These are phyloP conservation scores for Pteria penguin DNA, from an alignment of 2,888 invertebrate species.

Conservation along the genomic window DNA sequence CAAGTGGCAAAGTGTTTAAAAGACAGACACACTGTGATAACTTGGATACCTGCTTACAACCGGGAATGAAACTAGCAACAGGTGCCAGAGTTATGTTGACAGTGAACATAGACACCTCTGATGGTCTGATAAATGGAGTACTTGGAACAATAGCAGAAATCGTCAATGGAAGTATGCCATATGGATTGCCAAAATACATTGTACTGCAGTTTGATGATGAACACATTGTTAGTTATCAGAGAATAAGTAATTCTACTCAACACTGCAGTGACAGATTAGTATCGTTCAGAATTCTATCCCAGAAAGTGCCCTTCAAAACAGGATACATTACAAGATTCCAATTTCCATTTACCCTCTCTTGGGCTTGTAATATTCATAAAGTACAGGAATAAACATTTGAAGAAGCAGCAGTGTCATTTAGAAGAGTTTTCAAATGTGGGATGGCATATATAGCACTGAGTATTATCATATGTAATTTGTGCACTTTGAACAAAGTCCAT, in stretches of 20 bases:
- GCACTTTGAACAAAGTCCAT: slow-evolving; percentile 6
- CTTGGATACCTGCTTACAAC: slow-evolving; percentile 5
- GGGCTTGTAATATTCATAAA: slow-evolving; percentile 36
- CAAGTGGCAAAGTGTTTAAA: slow-evolving; percentile 11
- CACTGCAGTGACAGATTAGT: not conserved
- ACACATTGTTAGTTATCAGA: slow-evolving; percentile 18
- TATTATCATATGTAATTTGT: slow-evolving; percentile 10
- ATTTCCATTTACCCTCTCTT: slow-evolving; percentile 24
- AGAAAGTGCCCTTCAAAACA: not conserved
- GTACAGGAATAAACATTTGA: slow-evolving; percentile 30
- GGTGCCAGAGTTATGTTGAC: slow-evolving; percentile 40
- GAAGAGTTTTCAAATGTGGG: slow-evolving; percentile 10
- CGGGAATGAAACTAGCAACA: slow-evolving; percentile 7
- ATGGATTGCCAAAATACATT: slow-evolving; percentile 34
- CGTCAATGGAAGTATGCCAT: slow-evolving; percentile 19
- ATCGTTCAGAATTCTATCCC: not conserved
- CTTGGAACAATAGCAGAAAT: slow-evolving; percentile 35
- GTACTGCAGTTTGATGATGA: slow-evolving; percentile 37
- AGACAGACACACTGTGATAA: slow-evolving; percentile 11
- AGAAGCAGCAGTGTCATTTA: slow-evolving; percentile 23
- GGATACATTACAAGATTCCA: slow-evolving; percentile 18
- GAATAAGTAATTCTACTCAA: not conserved
- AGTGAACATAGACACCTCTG: slow-evolving; percentile 33
- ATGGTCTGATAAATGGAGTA: slow-evolving; percentile 42
- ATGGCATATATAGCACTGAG: slow-evolving; percentile 26